These are phyloP conservation scores for Entelurus aequoreus DNA, from an alignment of 2,113 vertebrate genomes.

Conservation along the genomic window DNA sequence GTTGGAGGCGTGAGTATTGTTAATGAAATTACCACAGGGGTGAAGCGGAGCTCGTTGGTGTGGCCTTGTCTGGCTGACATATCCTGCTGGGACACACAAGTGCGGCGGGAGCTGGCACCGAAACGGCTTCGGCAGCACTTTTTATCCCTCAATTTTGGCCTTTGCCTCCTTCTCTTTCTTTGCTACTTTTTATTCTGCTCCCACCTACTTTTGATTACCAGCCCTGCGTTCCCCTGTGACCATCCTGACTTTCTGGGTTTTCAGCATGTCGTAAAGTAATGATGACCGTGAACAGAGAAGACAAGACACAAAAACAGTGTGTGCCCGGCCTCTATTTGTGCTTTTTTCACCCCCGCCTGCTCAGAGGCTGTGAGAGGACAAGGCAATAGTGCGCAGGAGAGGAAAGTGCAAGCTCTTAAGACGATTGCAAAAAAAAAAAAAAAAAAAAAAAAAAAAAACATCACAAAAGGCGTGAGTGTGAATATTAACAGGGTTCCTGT, in stretches of 20 bases:
- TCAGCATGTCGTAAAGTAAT: slow-evolving; percentile 20
- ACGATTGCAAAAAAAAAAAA: slow-evolving; percentile 54
- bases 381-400: slow-evolving; percentile 38
- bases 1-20: slow-evolving; percentile 38
- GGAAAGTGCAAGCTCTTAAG: slow-evolving; percentile 68
- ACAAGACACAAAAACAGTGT: slow-evolving; percentile 1
- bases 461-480: slow-evolving; percentile 59
- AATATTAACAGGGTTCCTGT: slow-evolving; percentile 65
- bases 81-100: slow-evolving; percentile 28
- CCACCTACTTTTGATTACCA: slow-evolving; percentile 16
- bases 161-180: slow-evolving; percentile 16
- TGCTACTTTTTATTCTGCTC: slow-evolving; percentile 24
- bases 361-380: slow-evolving; percentile 39
- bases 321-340: background rate
- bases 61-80: slow-evolving; percentile 28
- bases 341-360: slow-evolving; percentile 22
- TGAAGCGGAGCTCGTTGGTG: slow-evolving; percentile 38
- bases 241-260: slow-evolving; percentile 15
- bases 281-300: slow-evolving; percentile 18
- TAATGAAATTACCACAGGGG: slow-evolving; percentile 47
- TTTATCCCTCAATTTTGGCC: slow-evolving; percentile 21
- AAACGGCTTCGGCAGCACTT: slow-evolving; percentile 41
- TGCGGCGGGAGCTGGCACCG: slow-evolving; percentile 36
- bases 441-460: slow-evolving; percentile 27
- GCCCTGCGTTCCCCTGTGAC: slow-evolving; percentile 19